Percentiles rank a stretch among this genome's conserved stretches.
Conservation (phyloP, 2,113 vertebrate species). For the Pyrgilauda ruficollis region DNA sequence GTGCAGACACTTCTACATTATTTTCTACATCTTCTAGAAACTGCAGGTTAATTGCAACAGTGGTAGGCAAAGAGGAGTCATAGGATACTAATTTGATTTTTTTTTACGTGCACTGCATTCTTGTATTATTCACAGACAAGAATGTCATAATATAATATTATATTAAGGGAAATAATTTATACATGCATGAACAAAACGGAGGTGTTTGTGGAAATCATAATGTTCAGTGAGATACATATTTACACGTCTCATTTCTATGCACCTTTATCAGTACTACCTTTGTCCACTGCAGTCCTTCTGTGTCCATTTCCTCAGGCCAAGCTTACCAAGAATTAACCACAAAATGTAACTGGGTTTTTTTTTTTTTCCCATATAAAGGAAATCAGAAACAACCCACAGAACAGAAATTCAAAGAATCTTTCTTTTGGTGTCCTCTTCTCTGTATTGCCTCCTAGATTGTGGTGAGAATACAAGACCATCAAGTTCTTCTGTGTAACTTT, state of each 20-base stretch:
- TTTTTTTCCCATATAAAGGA: not conserved
- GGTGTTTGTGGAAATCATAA: not conserved
- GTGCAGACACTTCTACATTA: not conserved
- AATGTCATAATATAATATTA: not conserved
- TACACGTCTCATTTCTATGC: not conserved
- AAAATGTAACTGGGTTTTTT: not conserved
- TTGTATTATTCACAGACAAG: not conserved
- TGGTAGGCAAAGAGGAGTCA: not conserved
- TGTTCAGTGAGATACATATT: not conserved
- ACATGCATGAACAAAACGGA: not conserved
- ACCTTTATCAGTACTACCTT: not conserved
- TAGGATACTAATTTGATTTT: not conserved
- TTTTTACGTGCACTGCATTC: not conserved
- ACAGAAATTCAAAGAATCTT: not conserved
- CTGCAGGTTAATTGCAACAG: not conserved
- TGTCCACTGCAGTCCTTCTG: not conserved
- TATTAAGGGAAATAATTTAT: not conserved
- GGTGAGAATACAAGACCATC: not conserved
- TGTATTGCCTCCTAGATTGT: not conserved
- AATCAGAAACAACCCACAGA: not conserved
- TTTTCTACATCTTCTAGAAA: not conserved
- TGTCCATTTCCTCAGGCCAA: not conserved
- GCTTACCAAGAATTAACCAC: not conserved
- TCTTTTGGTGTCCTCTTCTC: not conserved
- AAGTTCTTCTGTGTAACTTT: not conserved